Conservation (phyloP, 2,113 vertebrate species). For the Oncorhynchus kisutch region DNA sequence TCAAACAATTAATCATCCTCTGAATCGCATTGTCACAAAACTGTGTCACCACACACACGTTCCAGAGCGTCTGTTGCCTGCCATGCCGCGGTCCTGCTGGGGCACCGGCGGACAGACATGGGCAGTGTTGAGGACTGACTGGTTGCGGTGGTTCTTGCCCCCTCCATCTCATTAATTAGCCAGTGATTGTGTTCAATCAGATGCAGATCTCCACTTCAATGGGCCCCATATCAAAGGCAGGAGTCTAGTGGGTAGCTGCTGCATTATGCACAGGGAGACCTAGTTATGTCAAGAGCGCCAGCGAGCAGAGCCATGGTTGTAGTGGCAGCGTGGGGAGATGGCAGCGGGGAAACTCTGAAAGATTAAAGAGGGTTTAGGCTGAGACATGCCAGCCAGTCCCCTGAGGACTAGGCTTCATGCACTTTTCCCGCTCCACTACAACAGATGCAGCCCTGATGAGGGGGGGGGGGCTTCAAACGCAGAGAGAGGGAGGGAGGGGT, state of each 20-base stretch:
- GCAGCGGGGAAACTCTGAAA: constrained; percentile 27
- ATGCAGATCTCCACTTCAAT: constrained; percentile 38
- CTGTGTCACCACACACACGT: not conserved
- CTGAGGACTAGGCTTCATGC: not conserved
- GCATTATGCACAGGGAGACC: constrained; percentile 58
- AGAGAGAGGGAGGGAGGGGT: constrained; percentile 3
- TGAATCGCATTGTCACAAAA: not conserved
- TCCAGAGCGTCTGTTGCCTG: not conserved
- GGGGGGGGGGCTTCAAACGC: not conserved
- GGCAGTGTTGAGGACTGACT: not conserved
- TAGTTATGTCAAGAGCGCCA: constrained; percentile 65
- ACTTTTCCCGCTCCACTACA: not conserved
- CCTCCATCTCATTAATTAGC: constrained; percentile 54
- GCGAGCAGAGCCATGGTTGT: constrained; percentile 5
- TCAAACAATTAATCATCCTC: not conserved
- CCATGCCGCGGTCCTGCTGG: not conserved
- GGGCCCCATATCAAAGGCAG: constrained; percentile 45
- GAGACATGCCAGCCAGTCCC: constrained; percentile 21
- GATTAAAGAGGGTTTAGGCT: constrained; percentile 37
- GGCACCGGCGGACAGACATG: not conserved
- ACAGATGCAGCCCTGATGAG: constrained; percentile 29
- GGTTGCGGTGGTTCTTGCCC: not conserved
- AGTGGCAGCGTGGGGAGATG: constrained; percentile 13
- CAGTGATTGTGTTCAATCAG: constrained; percentile 21
- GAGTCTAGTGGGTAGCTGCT: constrained; percentile 50